Evolutionary conservation across 2,113 vertebrate species (phyloP).

Genomic region (Lagenorhynchus albirostris): DNA sequence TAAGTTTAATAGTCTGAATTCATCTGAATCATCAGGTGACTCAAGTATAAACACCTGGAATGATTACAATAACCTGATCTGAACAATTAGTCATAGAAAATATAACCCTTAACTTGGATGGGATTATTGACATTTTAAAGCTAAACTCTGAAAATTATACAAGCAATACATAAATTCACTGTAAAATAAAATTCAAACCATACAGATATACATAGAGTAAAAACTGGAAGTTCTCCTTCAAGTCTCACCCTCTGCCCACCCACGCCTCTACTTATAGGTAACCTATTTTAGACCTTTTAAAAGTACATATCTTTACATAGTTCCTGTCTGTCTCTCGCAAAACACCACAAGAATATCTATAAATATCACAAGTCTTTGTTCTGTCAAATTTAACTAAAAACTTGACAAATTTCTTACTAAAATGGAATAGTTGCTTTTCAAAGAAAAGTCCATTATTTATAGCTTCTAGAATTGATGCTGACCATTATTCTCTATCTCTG

Average conservation of each 20-base stretch:
- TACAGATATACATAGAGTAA: neutral
- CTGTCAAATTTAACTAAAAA: constrained; percentile 34
- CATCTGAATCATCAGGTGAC: neutral
- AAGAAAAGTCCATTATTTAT: constrained; percentile 4
- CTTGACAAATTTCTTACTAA: constrained; percentile 23
- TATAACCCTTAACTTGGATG: neutral
- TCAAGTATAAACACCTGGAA: neutral
- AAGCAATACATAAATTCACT: neutral
- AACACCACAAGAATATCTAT: neutral
- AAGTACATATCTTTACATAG: neutral
- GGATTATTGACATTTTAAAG: neutral
- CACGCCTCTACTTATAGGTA: neutral
- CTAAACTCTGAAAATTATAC: neutral
- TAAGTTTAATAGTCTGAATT: constrained; percentile 7
- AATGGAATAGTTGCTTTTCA: neutral
- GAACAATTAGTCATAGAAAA: neutral
- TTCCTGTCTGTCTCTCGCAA: neutral
- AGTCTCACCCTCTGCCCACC: neutral
- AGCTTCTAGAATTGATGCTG: neutral
- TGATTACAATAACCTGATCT: neutral
- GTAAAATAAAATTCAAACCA: neutral
- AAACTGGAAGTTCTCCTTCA: neutral
- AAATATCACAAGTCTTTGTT: constrained; percentile 16
- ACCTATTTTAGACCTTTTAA: neutral
- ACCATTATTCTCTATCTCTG: neutral